Base-by-base conservation (phyloP, 2,888 invertebrate genomes). In the Ceriagrion tenellum region DNA sequence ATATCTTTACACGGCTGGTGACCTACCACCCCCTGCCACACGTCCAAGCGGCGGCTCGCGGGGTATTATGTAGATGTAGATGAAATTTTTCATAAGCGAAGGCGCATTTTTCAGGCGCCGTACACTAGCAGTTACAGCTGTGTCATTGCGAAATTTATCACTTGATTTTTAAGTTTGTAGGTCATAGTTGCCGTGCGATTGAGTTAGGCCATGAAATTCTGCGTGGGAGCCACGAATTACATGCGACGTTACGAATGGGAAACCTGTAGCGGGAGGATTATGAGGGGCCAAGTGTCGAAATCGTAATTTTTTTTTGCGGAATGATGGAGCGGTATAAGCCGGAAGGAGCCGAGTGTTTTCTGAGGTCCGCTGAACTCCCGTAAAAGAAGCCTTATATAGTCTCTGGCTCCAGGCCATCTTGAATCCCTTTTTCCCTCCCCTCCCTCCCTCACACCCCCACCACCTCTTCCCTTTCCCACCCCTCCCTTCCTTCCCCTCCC, bases 241-340 rank as follows among this genome's bases (percentile, higher is more conserved):
- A 35, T 35, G 81, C 81, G 16, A 35, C 30, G 81, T 81, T 35
- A 16, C 81, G 81, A 81, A 35, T 81, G 35, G 35, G 81, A 81
- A 81, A 81, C 35, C 30, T 81, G 30, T 81, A 18, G 30, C 35
- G 35, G 35, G 35, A 35, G 35, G 16, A 26, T 35, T 81, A 18
- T 81, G 81, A 81, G 35, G 35, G 10, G 16, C 81, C 35, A 35
- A 81, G 81, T 69, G 69, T 35, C 81, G 81, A 35, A 81, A 35
- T 81, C 81, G 35, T 81, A 81, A 69, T 81, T 81, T 81, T 81
- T 81, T 81, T 81, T 81, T 81, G 30, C 6, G 81, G 26, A 81
- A 35, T 35, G 81, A 81, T 81, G 12, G 81, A 81, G 30, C n/a
- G 81, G 30, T 35, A 13, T 81, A 81, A 35, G 30, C 18, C 35